A percentile compares a stretch with the other conserved stretches of the same genome.
phyloP scores from a whole-genome alignment of 2,797 vertebrate genomes.

The Gallinago nigripennis region DNA sequence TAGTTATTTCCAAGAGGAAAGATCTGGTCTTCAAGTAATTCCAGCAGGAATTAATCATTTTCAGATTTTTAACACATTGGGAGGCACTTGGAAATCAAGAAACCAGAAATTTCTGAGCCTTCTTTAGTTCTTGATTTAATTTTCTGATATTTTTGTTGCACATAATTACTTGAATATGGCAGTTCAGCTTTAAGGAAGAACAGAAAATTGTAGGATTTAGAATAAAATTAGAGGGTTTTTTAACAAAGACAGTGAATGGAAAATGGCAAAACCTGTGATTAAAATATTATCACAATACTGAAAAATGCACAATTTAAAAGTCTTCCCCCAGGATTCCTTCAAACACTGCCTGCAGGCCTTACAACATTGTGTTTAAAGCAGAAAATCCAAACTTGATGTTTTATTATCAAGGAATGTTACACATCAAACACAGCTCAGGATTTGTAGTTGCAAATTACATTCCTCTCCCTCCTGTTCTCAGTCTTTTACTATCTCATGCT shows the following conservation, averaged over 20 bases:
- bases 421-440: not conserved
- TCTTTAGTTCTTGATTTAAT: not conserved
- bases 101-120: not conserved
- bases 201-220: not conserved
- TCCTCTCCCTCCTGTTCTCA: not conserved
- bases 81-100: not conserved
- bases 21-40: not conserved
- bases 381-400: not conserved
- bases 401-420: not conserved
- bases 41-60: not conserved
- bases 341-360: not conserved
- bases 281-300: not conserved
- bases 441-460: not conserved
- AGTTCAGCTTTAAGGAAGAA: not conserved
- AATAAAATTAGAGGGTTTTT: not conserved
- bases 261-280: not conserved
- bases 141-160: not conserved
- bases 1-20: not conserved
- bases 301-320: not conserved
- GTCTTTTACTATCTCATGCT: not conserved
- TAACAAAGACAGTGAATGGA: not conserved
- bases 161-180: not conserved
- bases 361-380: not conserved
- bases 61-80: not conserved
- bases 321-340: not conserved